phyloP scores from a whole-genome alignment of 2,113 vertebrate species.

The Electrona antarctica region DNA sequence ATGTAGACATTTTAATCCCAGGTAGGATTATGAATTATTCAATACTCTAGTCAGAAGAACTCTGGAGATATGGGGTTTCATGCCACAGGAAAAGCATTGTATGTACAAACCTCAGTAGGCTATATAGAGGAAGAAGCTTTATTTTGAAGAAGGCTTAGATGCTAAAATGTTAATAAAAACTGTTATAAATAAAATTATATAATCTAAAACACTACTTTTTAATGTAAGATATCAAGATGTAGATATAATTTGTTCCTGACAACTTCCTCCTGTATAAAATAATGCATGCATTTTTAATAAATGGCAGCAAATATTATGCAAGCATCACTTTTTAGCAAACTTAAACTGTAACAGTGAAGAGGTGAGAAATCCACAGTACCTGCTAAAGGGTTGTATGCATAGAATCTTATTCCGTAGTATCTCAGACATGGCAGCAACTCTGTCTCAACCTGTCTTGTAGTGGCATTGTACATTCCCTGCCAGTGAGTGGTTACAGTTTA shows the following conservation, averaged over 20 bases:
- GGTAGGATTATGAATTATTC: background rate
- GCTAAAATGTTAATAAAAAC: too few species aligned
- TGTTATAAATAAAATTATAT: too few species aligned
- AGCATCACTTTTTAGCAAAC: too few species aligned
- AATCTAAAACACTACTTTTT: too few species aligned
- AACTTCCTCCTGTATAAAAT: too few species aligned
- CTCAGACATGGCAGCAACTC: conserved; percentile 92
- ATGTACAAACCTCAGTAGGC: background rate
- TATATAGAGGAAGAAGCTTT: too few species aligned
- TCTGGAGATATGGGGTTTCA: too few species aligned
- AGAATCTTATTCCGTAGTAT: conserved; percentile 86
- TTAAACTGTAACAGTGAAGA: background rate
- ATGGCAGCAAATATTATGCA: too few species aligned
- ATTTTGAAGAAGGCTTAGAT: too few species aligned
- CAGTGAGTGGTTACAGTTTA: conserved; percentile 8
- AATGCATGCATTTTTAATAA: background rate
- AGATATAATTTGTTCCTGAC: too few species aligned
- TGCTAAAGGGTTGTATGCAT: conserved; percentile 94
- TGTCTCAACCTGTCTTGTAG: conserved; percentile 89
- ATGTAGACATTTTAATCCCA: too few species aligned
- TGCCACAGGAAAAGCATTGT: background rate
- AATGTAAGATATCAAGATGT: too few species aligned
- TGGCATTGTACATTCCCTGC: conserved; percentile 97
- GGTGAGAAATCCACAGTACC: conserved; percentile 70
- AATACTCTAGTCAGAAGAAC: background rate